These are phyloP conservation scores for Oncorhynchus tshawytscha DNA, from an alignment of 2,113 vertebrate species.

Conservation along the genomic window DNA sequence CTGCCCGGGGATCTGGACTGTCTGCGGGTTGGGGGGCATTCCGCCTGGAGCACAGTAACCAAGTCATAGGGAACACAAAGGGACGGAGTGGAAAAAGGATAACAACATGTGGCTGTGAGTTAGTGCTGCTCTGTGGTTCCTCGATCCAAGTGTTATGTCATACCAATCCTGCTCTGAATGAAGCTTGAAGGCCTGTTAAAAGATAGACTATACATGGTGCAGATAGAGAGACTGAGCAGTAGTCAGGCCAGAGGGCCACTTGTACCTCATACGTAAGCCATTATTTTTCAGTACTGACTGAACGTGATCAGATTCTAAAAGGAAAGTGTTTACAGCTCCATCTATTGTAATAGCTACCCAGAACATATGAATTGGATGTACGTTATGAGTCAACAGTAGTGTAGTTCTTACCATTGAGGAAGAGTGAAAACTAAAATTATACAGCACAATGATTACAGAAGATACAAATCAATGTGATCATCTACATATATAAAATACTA, in stretches of 20 bases:
- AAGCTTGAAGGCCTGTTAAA: slow-evolving; percentile 1
- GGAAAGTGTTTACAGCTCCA: slow-evolving; percentile 29
- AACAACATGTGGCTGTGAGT: slow-evolving; percentile 15
- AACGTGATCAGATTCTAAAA: not conserved
- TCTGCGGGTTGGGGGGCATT: slow-evolving; percentile 79
- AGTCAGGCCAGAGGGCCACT: not conserved
- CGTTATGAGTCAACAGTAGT: slow-evolving; percentile 61
- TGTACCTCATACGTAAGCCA: not conserved
- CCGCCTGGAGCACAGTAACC: slow-evolving; percentile 74
- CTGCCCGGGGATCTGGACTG: slow-evolving; percentile 78
- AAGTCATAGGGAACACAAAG: slow-evolving; percentile 50
- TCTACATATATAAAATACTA: slow-evolving; percentile 76
- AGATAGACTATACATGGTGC: not conserved
- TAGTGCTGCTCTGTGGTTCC: not conserved
- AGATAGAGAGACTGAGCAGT: not conserved
- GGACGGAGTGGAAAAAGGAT: slow-evolving; percentile 36
- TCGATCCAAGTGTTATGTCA: not conserved
- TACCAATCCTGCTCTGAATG: slow-evolving; percentile 8
- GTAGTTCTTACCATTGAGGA: slow-evolving; percentile 55
- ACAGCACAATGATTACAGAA: slow-evolving; percentile 73
- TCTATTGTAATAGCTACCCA: slow-evolving; percentile 44
- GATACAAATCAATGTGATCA: slow-evolving; percentile 70
- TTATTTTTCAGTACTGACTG: not conserved
- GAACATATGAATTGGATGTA: slow-evolving; percentile 60
- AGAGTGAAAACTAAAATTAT: slow-evolving; percentile 65